phyloP scores from a whole-genome alignment of 2,797 vertebrate species.

The Sebastiscus tertius region DNA sequence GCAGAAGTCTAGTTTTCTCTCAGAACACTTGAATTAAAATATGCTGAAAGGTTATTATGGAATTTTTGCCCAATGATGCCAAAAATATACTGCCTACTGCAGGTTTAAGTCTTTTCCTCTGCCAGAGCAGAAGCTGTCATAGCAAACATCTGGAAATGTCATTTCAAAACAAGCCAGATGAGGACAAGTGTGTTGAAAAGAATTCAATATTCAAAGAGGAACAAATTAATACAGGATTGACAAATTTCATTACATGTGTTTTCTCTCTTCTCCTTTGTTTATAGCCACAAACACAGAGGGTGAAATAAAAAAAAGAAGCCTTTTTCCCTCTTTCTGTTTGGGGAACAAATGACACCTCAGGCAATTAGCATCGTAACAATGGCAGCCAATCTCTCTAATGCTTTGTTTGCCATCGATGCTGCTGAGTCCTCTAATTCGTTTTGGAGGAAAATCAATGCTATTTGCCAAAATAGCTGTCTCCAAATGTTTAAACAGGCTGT shows the following conservation, averaged over 20 bases:
- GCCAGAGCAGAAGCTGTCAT: not conserved
- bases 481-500: conserved; percentile 62
- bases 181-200: not conserved
- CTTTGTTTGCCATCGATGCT: conserved; percentile 69
- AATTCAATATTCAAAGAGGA: conserved; percentile 4
- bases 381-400: conserved; percentile 60
- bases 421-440: conserved; percentile 62
- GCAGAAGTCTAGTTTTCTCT: too few species aligned
- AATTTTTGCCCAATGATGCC: too few species aligned
- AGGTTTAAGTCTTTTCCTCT: conserved; percentile 3
- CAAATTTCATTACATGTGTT: conserved; percentile 37
- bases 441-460: conserved; percentile 58
- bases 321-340: conserved; percentile 14
- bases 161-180: conserved; percentile 8
- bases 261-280: conserved; percentile 36
- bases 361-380: conserved; percentile 65
- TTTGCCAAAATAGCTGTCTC: conserved; percentile 61
- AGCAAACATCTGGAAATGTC: conserved; percentile 15
- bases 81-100: too few species aligned
- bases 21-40: too few species aligned
- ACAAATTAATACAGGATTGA: conserved; percentile 11
- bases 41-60: too few species aligned
- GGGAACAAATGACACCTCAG: conserved; percentile 59
- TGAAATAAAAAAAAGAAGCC: conserved; percentile 10
- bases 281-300: conserved; percentile 17